Conservation (phyloP, 2,113 vertebrate species). For the Chamaetylas fuelleborni region DNA sequence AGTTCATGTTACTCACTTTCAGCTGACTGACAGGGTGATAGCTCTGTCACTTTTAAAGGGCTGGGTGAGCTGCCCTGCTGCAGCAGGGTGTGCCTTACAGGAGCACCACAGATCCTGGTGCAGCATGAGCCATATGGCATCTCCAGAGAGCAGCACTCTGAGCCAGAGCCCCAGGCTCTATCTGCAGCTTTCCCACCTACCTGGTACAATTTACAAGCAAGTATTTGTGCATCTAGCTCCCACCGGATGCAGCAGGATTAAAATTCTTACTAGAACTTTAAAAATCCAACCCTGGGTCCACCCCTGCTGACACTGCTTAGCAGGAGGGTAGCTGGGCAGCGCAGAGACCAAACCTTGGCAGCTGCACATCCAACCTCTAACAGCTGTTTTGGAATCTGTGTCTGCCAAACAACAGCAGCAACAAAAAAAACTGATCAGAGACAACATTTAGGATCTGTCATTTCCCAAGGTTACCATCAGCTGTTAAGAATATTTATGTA, state of each 20-base stretch:
- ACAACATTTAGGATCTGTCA: background rate
- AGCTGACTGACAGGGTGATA: background rate
- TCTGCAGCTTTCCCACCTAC: background rate
- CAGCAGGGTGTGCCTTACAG: background rate
- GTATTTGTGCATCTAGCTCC: background rate
- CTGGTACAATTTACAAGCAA: background rate
- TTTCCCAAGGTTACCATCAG: background rate
- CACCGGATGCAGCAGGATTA: background rate
- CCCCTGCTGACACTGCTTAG: background rate
- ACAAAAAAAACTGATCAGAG: background rate
- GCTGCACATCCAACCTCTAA: background rate
- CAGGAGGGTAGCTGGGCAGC: background rate
- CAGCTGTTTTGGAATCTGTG: background rate
- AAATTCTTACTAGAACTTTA: background rate
- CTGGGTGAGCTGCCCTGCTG: background rate
- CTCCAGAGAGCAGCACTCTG: fast-evolving
- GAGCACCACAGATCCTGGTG: background rate
- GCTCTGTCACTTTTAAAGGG: background rate
- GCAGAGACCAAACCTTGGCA: background rate
- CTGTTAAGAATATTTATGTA: background rate
- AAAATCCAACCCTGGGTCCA: background rate
- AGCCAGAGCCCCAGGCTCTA: background rate
- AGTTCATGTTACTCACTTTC: background rate
- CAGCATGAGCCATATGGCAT: background rate
- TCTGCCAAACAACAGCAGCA: background rate